Base-by-base conservation (phyloP, 1,140 invertebrate genomes). In the Drosophila azteca region DNA sequence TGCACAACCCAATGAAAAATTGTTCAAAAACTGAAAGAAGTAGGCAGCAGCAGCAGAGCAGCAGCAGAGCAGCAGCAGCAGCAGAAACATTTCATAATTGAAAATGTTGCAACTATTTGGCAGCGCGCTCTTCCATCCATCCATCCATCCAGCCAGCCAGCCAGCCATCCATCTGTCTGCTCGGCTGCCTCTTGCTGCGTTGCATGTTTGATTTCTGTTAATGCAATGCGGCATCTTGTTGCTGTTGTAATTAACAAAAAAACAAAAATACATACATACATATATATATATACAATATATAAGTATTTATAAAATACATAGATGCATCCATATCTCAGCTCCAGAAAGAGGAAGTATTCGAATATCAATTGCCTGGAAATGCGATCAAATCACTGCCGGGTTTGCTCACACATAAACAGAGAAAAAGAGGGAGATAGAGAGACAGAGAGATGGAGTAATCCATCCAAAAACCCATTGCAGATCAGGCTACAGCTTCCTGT, bases 61-160 rank as follows among this genome's bases (percentile, higher is more conserved):
- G 9, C 13, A 31, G 8, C 31, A 35, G 2, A 35, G 2, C 31
- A 31, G 31, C 31, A 35, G 35, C 20, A 62, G 44, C 29, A 41
- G 44, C 51, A 51, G 49, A 70, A 83, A 60, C 77, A 85, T 85
- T 85, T 85, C 82, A 87, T 85, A 85, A 85, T 85, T 85, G 82
- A 87, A 85, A 85, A 85, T 85, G 82, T 80, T 73, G 82, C 82
- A 85, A 85, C 78, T 67, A 80, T 85, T 69, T 80, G 79, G 78
- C 69, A 64, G 75, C 60, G 51, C 46, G 63, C 76, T 82, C 50
- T 29, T 57, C 46, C 55, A 61, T 52, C 74, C 60, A 65, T 49
- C 46, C 48, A 59, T 60, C 70, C 65, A 64, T 64, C 57, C 59
- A 58, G 55, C 52, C 49, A 48, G 58, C 57, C 59, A 58, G 55